Base-by-base conservation (phyloP, 1,140 invertebrate genomes). In the Hycleus phaleratus region DNA sequence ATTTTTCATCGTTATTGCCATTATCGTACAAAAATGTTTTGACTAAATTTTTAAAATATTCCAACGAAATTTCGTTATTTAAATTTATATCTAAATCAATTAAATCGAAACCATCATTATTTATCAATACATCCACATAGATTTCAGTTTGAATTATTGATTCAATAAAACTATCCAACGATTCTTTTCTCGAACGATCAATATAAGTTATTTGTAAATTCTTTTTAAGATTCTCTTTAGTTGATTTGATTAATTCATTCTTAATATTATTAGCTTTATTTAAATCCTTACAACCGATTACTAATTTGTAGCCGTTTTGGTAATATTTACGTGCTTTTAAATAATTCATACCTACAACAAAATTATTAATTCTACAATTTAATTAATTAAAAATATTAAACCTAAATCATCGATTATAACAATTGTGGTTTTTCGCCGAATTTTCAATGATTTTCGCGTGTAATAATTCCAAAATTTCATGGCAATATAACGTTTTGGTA, bases 371-470 rank as follows among this genome's bases (percentile, higher is more conserved):
- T 32, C 7, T 4, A 2, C 18, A 18, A 18, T 18, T 18, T 18
- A 18, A 18, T 18, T 18, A 1, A 7, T 5, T 32, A 32, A 32
- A 32, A 32, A 4, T 7, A 53, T 53, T 42, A 26, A 9, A 46
- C 51, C 51, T 45, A 53, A 46, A 25, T 53, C 26, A 45, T 53
- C 51, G 26, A 53, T 24, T 46, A 53, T 26, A 24, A 53, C 51
- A 44, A 53, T 53, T 32, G 45, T 26, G 1, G 26, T 32, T 12
- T 53, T 53, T 8, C 26, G 51, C 11, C 42, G 51, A 12, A 53
- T 38, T 12, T 24, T 24, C 9, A 53, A 18, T 1, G 43, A 12
- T 12, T 32, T 11, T 9, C 32, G 38, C 32, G 26, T 53, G 25
- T 53, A 53, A n/a, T 42, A 53, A 46, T 53, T 53, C 9, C 44